Evolutionary conservation across 2,888 invertebrate genomes (phyloP).

Genomic region (Lasioglossum lativentre): DNA sequence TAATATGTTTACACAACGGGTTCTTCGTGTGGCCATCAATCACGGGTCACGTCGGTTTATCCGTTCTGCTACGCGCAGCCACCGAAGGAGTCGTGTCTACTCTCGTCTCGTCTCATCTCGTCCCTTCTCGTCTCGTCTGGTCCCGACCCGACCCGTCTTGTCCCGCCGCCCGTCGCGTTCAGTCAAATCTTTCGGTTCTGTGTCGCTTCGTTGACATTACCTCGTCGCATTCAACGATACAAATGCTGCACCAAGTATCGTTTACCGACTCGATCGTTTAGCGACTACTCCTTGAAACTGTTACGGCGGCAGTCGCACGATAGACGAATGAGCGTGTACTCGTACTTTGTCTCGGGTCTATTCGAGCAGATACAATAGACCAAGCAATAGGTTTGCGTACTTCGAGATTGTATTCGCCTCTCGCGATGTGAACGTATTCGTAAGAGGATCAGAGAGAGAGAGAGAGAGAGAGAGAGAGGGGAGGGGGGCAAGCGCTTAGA

Average conservation of each 20-base stretch:
- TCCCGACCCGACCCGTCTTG: not conserved
- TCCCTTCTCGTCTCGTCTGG: constrained; percentile 33
- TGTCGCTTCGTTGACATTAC: constrained; percentile 57
- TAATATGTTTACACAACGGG: constrained; percentile 83
- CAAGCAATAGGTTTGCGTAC: not conserved
- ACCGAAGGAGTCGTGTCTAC: constrained; percentile 33
- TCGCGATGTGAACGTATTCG: constrained; percentile 6
- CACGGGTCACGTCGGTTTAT: constrained; percentile 78
- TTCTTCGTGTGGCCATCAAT: constrained; percentile 82
- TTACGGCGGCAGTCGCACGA: too few species aligned
- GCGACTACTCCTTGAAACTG: not conserved
- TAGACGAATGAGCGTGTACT: too few species aligned
- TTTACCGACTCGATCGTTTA: not conserved
- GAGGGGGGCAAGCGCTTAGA: not conserved
- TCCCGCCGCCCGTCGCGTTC: constrained; percentile 40
- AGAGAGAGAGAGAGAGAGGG: not conserved
- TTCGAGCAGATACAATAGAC: not conserved
- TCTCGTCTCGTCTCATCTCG: constrained; percentile 46
- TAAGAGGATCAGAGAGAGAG: not conserved
- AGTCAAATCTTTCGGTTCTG: constrained; percentile 17
- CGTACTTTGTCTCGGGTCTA: too few species aligned
- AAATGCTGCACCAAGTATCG: not conserved
- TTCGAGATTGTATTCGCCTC: not conserved
- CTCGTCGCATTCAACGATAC: constrained; percentile 60
- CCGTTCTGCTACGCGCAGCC: constrained; percentile 51